phyloP scores from a whole-genome alignment of 2,113 vertebrate genomes.

The Amblyopsis rosae region DNA sequence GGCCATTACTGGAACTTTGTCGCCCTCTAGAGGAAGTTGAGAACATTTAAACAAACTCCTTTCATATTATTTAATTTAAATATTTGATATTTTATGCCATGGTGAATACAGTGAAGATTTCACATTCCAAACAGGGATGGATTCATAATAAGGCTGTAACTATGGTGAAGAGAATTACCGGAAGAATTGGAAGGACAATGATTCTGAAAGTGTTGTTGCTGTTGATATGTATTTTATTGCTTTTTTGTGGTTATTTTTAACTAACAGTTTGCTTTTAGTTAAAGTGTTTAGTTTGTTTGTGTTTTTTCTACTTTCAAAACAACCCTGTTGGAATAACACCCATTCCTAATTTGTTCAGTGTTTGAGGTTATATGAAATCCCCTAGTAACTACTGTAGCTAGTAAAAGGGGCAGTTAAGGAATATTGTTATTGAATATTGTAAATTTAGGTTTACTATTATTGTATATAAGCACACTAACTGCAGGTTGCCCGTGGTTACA shows the following conservation, averaged over 20 bases:
- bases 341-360: background rate
- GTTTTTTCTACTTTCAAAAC: no score
- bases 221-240: background rate
- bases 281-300: background rate
- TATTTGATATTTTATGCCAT: background rate
- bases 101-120: constrained; percentile 19
- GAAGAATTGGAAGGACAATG: constrained; percentile 9
- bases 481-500: no score
- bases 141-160: no score
- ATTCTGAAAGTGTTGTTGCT: constrained; percentile 11
- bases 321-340: no score
- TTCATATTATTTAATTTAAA: constrained; percentile 24
- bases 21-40: constrained; percentile 61
- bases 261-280: background rate
- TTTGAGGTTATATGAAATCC: background rate
- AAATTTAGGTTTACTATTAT: no score
- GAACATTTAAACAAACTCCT: constrained; percentile 43
- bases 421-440: no score
- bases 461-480: no score
- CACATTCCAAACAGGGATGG: constrained; percentile 6
- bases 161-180: background rate
- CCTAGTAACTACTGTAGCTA: background rate
- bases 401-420: no score
- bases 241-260: background rate
- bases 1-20: constrained; percentile 46